Conservation (phyloP, 1,140 invertebrate species). For the Drosophila oshimai region DNA sequence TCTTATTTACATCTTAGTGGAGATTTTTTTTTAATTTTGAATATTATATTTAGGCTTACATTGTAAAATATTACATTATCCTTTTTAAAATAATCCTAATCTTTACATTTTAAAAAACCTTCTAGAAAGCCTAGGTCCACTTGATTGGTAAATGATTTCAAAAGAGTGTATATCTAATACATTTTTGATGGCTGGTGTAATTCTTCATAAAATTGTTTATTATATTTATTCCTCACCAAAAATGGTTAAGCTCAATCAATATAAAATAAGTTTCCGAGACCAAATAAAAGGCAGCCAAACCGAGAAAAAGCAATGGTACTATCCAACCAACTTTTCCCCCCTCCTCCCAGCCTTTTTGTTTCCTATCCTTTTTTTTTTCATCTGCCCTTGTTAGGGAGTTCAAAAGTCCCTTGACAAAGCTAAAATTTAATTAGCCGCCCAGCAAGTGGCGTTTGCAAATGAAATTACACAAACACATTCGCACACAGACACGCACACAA, state of each 20-base stretch:
- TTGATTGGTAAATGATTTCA: too few species aligned
- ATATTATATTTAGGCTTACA: too few species aligned
- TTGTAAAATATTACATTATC: too few species aligned
- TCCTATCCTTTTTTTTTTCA: background rate
- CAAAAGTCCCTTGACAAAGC: conserved; percentile 77
- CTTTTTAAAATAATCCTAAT: too few species aligned
- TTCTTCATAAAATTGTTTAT: too few species aligned
- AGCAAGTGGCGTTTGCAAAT: conserved; percentile 78
- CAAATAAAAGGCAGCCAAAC: background rate
- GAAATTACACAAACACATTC: conserved; percentile 67
- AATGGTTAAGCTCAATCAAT: background rate
- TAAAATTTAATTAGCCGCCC: conserved; percentile 78
- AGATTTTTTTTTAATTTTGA: too few species aligned
- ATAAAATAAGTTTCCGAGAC: background rate
- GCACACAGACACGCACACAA: conserved; percentile 12
- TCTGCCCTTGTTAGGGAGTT: conserved; percentile 11
- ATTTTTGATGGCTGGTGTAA: too few species aligned
- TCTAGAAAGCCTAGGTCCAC: too few species aligned
- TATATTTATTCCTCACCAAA: background rate
- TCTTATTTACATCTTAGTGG: too few species aligned
- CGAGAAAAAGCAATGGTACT: background rate
- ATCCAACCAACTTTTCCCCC: background rate
- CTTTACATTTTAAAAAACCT: too few species aligned
- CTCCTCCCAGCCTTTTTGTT: background rate
- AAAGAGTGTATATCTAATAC: too few species aligned